A percentile compares a stretch with the other conserved stretches of the same genome.
These are phyloP conservation scores for Rosalia funebris DNA, from an alignment of 2,888 invertebrate genomes.

Conservation along the genomic window DNA sequence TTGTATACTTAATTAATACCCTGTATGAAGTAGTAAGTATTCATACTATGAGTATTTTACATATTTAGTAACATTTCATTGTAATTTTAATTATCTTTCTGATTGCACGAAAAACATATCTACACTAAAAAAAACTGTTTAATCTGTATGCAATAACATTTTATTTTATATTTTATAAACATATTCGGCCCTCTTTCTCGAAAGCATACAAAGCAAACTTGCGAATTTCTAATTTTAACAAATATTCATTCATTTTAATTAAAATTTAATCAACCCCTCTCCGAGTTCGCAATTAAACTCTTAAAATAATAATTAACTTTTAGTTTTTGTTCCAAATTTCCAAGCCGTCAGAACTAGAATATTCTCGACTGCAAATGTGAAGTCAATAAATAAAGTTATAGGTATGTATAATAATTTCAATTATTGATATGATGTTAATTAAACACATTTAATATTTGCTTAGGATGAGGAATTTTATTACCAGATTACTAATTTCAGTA, in stretches of 20 bases:
- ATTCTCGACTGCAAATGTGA: background rate
- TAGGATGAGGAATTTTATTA: too few relatives aligned
- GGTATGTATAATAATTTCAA: too few relatives aligned
- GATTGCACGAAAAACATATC: too few relatives aligned
- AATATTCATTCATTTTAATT: conserved; percentile 65
- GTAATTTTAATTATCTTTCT: too few relatives aligned
- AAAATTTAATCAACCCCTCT: conserved; percentile 64
- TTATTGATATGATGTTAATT: background rate
- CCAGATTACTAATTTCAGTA: too few relatives aligned
- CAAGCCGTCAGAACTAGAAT: conserved; percentile 1
- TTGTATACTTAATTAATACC: too few relatives aligned
- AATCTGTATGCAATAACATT: background rate
- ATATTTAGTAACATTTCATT: too few relatives aligned
- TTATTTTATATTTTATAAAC: conserved; percentile 5
- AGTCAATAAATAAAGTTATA: too few relatives aligned
- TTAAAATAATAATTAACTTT: conserved; percentile 61
- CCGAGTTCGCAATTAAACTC: conserved; percentile 60
- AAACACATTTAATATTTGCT: too few relatives aligned
- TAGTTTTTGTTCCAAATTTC: conserved; percentile 52
- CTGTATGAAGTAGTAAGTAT: too few relatives aligned
- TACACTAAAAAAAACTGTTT: too few relatives aligned
- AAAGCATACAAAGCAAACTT: conserved; percentile 52
- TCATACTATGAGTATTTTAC: too few relatives aligned
- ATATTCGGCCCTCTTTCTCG: conserved; percentile 37
- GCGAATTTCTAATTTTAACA: conserved; percentile 63